A percentile compares a stretch with the other conserved stretches of the same genome.
These are phyloP conservation scores for Protosalanx chinensis DNA, from an alignment of 2,797 vertebrate genomes.

Conservation along the genomic window DNA sequence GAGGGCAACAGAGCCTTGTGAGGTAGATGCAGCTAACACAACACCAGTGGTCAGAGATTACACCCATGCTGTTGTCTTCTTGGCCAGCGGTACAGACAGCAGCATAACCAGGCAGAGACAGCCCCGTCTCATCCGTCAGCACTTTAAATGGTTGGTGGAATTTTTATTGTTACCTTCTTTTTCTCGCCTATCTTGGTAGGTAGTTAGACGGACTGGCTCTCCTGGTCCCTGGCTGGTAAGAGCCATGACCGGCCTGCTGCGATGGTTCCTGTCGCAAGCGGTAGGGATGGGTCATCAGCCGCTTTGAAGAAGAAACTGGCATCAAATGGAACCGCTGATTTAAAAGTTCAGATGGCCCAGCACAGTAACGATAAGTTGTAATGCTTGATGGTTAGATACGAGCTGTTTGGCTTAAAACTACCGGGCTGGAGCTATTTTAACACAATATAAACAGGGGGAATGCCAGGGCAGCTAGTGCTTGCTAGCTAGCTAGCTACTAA, in stretches of 20 bases:
- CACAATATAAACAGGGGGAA: not conserved
- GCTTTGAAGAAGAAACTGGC: not conserved
- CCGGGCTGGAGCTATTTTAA: too few relatives aligned
- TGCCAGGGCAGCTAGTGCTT: not conserved
- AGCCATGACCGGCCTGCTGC: not conserved
- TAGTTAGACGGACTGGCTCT: too few relatives aligned
- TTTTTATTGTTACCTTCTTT: too few relatives aligned
- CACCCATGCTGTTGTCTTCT: too few relatives aligned
- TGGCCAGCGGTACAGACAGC: too few relatives aligned
- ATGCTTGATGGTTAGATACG: not conserved
- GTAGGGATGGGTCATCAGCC: not conserved
- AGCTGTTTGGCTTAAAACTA: not conserved
- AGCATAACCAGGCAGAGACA: too few relatives aligned
- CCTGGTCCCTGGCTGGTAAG: too few relatives aligned
- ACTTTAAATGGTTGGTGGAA: too few relatives aligned
- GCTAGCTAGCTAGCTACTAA: constrained; percentile 6
- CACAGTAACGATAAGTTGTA: not conserved
- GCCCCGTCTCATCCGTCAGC: too few relatives aligned
- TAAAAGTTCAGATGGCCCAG: not conserved
- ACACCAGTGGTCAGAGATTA: too few relatives aligned
- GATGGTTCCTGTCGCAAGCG: not conserved
- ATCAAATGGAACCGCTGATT: not conserved
- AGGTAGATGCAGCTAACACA: too few relatives aligned
- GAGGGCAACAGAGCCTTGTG: not conserved
- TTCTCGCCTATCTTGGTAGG: too few relatives aligned